Evolutionary conservation across 2,113 vertebrate genomes (phyloP), one percentile per base, ranked within the genome.

Genomic region (Peucedramus taeniatus): DNA sequence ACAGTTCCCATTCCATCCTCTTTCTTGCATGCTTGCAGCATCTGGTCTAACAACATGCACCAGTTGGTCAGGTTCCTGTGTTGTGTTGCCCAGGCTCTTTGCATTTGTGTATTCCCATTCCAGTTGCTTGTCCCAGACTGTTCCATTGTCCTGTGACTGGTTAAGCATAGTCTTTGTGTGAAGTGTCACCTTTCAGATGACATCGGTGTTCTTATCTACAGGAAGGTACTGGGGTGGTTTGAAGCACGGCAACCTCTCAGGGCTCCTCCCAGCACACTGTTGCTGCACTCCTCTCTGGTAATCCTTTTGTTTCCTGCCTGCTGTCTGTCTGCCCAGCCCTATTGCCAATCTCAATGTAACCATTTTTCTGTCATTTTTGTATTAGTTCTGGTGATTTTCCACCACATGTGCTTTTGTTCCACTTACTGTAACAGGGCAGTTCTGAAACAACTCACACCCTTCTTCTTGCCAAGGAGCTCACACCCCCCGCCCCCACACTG

Each of bases 31-130:
- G 68, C 68, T 47, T 90, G n/a, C 76, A 65, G 47, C 45, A 74
- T 69, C 86, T 57, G 31, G 72, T 95, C 86, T 81, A 80, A 87
- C 93, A 81, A 76, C 72, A 51, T 7, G 30, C 72, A 81, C 86
- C 76, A 70, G 92, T 66, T 15, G 33, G 49, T 92, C 83, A 53
- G 83, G 95, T 93, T 94, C 68, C 71, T 37, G 23, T 45, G 71
- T 37, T 72, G 84, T 47, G 44, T n/a, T 88, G 49, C 66, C 37
- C 20, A 45, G 65, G n/a, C 61, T 89, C 85, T 56, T 33, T 65
- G 70, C 3, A 2, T 66, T 66, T 24, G 47, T 64, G 60, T 44
- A 13, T 35, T 89, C 33, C 60, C 70, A 59, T 76, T 82, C 51
- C 66, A 76, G 40, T 23, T 76, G 61, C 66, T 89, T 79, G 65